Evolutionary conservation across 2,888 invertebrate genomes (phyloP).

Genomic region (Polydesmus complanatus): DNA sequence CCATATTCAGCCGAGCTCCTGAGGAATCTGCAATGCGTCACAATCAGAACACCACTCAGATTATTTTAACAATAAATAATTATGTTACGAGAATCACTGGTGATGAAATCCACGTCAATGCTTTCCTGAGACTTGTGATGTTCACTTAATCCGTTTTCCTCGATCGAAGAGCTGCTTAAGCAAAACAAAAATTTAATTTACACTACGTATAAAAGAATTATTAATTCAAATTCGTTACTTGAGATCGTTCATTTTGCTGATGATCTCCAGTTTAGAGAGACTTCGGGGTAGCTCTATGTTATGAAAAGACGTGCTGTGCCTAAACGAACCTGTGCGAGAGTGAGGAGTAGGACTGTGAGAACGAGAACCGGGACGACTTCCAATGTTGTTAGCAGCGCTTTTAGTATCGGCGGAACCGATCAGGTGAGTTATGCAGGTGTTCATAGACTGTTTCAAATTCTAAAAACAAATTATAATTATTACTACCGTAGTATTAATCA

Average conservation of each 20-base stretch:
- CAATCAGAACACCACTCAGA: background rate
- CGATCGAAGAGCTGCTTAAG: background rate
- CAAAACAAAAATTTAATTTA: background rate
- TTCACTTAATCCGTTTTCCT: background rate
- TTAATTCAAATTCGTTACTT: background rate
- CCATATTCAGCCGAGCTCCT: constrained; percentile 36
- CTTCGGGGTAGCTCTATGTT: background rate
- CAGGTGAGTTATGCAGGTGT: constrained; percentile 74
- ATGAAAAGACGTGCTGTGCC: constrained; percentile 11
- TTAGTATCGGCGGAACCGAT: constrained; percentile 46
- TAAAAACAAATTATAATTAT: constrained; percentile 23
- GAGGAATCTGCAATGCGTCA: constrained; percentile 2
- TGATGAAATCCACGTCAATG: background rate
- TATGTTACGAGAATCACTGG: constrained; percentile 4
- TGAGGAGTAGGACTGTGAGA: constrained; percentile 15
- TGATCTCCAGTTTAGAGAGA: too few species aligned
- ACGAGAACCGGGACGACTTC: constrained; percentile 9
- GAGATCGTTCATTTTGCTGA: background rate
- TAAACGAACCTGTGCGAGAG: constrained; percentile 10
- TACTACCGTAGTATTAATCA: too few species aligned
- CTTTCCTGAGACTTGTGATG: background rate
- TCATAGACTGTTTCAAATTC: constrained; percentile 59
- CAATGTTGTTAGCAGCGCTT: background rate
- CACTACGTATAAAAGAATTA: background rate
- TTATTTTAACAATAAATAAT: background rate